Base-by-base conservation (phyloP, 2,113 vertebrate genomes). In the Phyllostomus hastatus region DNA sequence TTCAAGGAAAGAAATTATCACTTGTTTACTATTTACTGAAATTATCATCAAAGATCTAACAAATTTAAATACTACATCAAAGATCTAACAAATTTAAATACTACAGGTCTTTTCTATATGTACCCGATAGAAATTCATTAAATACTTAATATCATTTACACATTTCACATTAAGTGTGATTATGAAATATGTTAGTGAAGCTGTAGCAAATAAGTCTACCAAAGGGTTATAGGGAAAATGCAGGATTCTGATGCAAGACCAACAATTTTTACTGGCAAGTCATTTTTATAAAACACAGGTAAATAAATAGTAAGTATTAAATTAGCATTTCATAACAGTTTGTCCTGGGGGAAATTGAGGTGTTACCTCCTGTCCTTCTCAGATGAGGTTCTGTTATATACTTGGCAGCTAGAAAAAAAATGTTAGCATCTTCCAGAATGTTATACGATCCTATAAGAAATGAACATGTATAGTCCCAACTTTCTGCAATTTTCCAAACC, bases 221-320 rank as follows among this genome's bases (percentile, higher is more conserved):
- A 69, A 46, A 94, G 61, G 48, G 73, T 28, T 73, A 82, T 12
- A 91, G 22, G 28, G 81, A 79, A 90, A 59, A 81, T 78, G 20
- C 52, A 16, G 67, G 83, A 95, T 91, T 93, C 31, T 94, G 69
- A 91, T 52, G 16, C 4, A 96, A 89, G 24, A 86, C 24, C 12
- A 96, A 52, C 31, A 79, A 91, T 31, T 79, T 73, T 75, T 22
- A 72, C 4, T 41, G 46, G 22, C 61, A 93, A 75, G 54, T 83
- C 52, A 94, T 72, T 97, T 94, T 96, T 94, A 88, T 85, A 80
- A 92, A 87, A 76, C n/a, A 54, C 35, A 95, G 50, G 33, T 70
- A 98, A 93, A 94, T 70, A 98, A 93, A 94, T 80, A 96, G 33
- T 70, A 97, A 33, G 41, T 64, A 81, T 52, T 67, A 87, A 91